phyloP scores from a whole-genome alignment of 1,140 invertebrate genomes.

The Drosophila micromelanica region DNA sequence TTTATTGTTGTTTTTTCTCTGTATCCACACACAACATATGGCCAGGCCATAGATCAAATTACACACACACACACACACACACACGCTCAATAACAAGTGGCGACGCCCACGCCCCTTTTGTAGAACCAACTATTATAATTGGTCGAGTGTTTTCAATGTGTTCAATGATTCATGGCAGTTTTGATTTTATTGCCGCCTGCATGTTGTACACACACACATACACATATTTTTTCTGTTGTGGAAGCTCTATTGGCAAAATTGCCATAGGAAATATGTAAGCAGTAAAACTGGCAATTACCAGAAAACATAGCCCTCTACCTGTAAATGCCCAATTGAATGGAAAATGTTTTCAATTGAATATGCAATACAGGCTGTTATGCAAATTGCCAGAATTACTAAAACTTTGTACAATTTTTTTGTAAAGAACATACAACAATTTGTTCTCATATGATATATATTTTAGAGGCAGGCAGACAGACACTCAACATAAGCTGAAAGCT shows the following conservation, averaged over 20 bases:
- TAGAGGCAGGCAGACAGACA: neutral
- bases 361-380: conserved; percentile 26
- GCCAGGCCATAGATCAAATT: conserved; percentile 63
- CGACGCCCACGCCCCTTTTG: conserved; percentile 15
- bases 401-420: neutral
- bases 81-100: conserved; percentile 13
- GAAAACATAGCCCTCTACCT: conserved; percentile 13
- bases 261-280: conserved; percentile 16
- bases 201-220: conserved; percentile 1
- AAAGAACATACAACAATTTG: neutral
- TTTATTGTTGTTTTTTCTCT: neutral
- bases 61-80: conserved; percentile 28
- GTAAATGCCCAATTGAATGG: conserved; percentile 35
- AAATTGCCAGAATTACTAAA: conserved; percentile 18
- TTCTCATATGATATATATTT: neutral
- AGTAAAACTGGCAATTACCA: conserved; percentile 49
- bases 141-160: conserved; percentile 53
- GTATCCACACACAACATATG: conserved; percentile 37
- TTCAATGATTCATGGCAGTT: conserved; percentile 74
- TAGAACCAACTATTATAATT: conserved; percentile 60
- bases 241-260: conserved; percentile 9
- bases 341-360: conserved; percentile 32
- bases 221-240: conserved; percentile 2
- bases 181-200: conserved; percentile 63
- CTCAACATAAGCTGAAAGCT: neutral